Evolutionary conservation across 1,140 invertebrate genomes (phyloP).

Genomic region (Whitmania pigra): DNA sequence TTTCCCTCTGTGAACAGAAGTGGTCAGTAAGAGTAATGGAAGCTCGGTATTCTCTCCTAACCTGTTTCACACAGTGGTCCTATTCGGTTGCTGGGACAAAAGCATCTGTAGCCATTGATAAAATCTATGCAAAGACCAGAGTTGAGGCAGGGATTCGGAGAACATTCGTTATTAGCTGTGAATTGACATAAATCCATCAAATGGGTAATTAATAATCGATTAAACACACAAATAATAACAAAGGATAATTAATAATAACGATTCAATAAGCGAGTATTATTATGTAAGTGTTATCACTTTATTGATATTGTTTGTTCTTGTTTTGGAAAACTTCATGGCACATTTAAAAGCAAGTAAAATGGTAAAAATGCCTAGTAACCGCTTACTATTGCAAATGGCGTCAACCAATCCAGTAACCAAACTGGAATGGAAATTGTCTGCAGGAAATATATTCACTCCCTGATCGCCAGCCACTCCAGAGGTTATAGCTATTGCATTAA

Average conservation of each 20-base stretch:
- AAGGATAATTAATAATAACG: no score
- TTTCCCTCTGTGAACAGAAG: slow-evolving; percentile 6
- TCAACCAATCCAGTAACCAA: not conserved
- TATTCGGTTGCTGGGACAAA: slow-evolving; percentile 22
- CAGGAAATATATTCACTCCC: not conserved
- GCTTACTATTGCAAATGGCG: not conserved
- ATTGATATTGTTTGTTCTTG: no score
- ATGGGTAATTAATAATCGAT: no score
- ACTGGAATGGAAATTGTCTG: not conserved
- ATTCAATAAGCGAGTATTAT: no score
- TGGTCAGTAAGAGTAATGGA: not conserved
- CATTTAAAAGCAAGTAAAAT: not conserved
- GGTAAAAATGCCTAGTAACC: not conserved
- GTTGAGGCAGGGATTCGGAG: slow-evolving; percentile 22
- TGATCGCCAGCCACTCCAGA: not conserved
- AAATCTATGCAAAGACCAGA: slow-evolving; percentile 23
- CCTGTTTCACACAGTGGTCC: slow-evolving; percentile 24
- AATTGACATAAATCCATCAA: no score
- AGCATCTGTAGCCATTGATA: slow-evolving; percentile 24
- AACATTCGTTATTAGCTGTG: slow-evolving; percentile 2
- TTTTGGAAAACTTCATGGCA: not conserved
- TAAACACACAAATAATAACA: no score
- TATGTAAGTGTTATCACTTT: no score
- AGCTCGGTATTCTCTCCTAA: not conserved
- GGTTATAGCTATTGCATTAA: not conserved